A percentile compares a stretch with the other conserved stretches of the same genome.
Evolutionary conservation across 2,888 invertebrate genomes (phyloP).

Genomic region (Pammene fasciana): DNA sequence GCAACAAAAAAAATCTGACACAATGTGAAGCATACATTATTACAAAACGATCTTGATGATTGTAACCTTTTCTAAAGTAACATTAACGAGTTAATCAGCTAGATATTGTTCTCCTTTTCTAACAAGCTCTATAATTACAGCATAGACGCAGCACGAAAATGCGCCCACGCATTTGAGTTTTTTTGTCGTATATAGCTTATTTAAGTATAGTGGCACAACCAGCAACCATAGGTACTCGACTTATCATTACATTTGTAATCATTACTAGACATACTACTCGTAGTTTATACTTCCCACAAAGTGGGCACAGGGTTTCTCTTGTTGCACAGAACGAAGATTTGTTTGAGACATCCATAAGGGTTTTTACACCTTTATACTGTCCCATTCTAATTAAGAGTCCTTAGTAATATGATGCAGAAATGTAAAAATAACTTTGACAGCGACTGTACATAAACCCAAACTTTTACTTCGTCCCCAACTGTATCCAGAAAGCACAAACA

Average conservation of each 20-base stretch:
- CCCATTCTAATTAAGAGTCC: too few species aligned
- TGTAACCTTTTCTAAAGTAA: neutral
- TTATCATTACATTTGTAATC: too few species aligned
- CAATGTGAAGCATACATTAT: neutral
- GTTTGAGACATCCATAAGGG: too few species aligned
- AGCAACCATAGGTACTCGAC: too few species aligned
- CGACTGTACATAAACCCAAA: too few species aligned
- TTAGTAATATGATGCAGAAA: too few species aligned
- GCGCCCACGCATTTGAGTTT: constrained; percentile 16
- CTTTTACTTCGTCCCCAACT: neutral
- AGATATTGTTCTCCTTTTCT: neutral
- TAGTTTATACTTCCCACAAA: too few species aligned
- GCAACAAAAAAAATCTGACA: neutral
- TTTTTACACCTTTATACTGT: too few species aligned
- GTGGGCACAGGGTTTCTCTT: too few species aligned
- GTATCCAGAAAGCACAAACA: constrained; percentile 38
- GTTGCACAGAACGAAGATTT: too few species aligned
- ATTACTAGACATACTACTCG: too few species aligned
- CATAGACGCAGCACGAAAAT: neutral
- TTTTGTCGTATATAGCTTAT: neutral
- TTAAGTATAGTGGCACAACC: neutral
- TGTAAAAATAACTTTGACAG: too few species aligned
- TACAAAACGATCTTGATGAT: neutral
- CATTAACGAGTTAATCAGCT: constrained; percentile 12
- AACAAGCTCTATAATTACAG: constrained; percentile 3